Evolutionary conservation across 2,113 vertebrate species (phyloP), one percentile per base, ranked within the genome.

Genomic region (Alces alces): DNA sequence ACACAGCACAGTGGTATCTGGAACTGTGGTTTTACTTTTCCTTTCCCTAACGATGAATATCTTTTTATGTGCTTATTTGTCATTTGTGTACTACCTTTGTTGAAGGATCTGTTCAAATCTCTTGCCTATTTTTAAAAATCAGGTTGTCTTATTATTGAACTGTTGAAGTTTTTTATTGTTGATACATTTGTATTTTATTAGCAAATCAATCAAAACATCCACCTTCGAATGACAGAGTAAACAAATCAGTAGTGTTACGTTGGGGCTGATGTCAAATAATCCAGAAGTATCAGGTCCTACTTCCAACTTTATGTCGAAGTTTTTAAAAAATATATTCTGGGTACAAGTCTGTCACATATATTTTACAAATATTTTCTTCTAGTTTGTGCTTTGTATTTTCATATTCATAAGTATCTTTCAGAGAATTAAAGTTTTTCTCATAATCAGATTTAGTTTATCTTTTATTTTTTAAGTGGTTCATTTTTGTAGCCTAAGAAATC

Each of bases 401-500:
- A n/a, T 73, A 36, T 45, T 83, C 13, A 17, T 88, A 76, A 61
- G 5, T 79, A 14, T 73, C 55, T 90, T 90, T 64, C 30, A 55
- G 57, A 82, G 47, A 76, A 36, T 2, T 80, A 17, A 84, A 28
- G 30, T 6, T 64, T 89, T 96, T 57, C 33, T 92, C 33, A 50
- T 91, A 92, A 9, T 50, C 19, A 47, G 25, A 88, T 83, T 92
- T 76, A 23, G n/a, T 91, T 80, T n/a, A 43, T 43, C 23, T n/a
- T 86, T 33, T 92, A 30, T 43, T 58, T 92, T 70, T 91, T 47
- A 86, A 93, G 82, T 39, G 36, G 14, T 30, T 86, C 12, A 13
- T 90, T 96, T 96, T 92, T 89, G 66, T 80, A 17, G 39, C 47
- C 60, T 95, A 50, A 79, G 82, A 64, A 84, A 87, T 84, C 12